These are phyloP conservation scores for Callocephalon fimbriatum DNA, from an alignment of 2,113 vertebrate genomes.

Conservation along the genomic window DNA sequence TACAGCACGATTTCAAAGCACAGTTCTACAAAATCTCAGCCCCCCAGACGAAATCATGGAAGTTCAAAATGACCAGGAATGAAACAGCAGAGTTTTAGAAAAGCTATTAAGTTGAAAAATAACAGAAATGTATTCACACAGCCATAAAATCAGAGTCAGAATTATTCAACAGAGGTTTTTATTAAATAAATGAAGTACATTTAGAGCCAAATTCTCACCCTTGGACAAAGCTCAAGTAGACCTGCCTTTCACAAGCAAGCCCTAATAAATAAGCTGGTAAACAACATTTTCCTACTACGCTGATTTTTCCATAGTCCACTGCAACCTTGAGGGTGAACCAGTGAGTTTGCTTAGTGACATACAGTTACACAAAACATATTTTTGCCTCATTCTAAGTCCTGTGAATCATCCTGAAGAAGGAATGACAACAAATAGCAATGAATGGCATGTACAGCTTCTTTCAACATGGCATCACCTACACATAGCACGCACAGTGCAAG, in stretches of 20 bases:
- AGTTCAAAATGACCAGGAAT: neutral
- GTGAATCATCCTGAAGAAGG: neutral
- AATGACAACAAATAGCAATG: neutral
- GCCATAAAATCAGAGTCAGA: neutral
- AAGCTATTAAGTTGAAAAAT: neutral
- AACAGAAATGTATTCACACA: neutral
- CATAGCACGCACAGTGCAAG: neutral
- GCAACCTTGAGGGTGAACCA: neutral
- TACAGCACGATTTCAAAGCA: neutral
- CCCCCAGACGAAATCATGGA: neutral
- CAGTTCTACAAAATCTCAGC: neutral
- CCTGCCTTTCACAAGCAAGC: neutral
- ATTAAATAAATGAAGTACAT: neutral
- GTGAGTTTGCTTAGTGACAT: neutral
- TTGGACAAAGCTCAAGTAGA: neutral
- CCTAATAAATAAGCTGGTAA: neutral
- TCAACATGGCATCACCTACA: neutral
- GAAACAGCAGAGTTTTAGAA: neutral
- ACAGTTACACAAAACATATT: neutral
- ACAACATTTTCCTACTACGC: neutral
- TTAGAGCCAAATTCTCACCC: neutral
- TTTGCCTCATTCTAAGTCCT: neutral
- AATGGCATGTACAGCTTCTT: neutral
- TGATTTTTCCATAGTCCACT: neutral
- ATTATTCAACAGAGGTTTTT: neutral